Evolutionary conservation across 2,113 vertebrate species (phyloP), one percentile per base, ranked within the genome.

Genomic region (Labeo catla): DNA sequence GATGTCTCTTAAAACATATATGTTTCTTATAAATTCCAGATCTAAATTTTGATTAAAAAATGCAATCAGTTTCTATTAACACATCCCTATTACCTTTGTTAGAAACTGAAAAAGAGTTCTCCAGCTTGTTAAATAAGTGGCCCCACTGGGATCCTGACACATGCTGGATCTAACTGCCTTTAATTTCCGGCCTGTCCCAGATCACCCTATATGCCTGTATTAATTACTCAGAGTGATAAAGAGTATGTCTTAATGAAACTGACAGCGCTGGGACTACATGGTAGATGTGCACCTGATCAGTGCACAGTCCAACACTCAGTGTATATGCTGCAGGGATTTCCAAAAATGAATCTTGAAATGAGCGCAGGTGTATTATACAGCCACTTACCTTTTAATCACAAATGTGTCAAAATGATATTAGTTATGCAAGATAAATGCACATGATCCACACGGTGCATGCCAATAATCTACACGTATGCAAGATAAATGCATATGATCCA

Each of bases 21-120:
- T 39, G 68, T 77, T 89, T 81, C 80, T 59, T 63, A 49, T 81
- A 34, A 77, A 2, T 68, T n/a, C 61, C 84, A 57, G n/a, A 28
- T 76, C 52, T 8, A 50, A 43, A 39, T 79, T 63, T 16, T 70
- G 45, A 86, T 54, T 65, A 49, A 63, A 66, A 61, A 74, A 84
- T 66, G 36, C 39, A 70, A 79, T 61, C 45, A 74, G 39, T 23
- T 54, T 77, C 11, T 63, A 81, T 68, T 66, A 34, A 15, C 47
- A 13, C 36, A 43, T 50, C 57, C 19, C 3, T 39, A 65, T 63
- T 59, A 70, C 70, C 49, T 49, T 16, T 50, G 23, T 65, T 86
- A 84, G 16, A 43, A 79, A 74, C 52, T 80, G 12, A 84, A 66
- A 28, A 80, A 19, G 76, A 80, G 54, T 57, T 19, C 47, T 76